Conservation (phyloP, 2,888 invertebrate genomes). For the Anodontia alba region DNA sequence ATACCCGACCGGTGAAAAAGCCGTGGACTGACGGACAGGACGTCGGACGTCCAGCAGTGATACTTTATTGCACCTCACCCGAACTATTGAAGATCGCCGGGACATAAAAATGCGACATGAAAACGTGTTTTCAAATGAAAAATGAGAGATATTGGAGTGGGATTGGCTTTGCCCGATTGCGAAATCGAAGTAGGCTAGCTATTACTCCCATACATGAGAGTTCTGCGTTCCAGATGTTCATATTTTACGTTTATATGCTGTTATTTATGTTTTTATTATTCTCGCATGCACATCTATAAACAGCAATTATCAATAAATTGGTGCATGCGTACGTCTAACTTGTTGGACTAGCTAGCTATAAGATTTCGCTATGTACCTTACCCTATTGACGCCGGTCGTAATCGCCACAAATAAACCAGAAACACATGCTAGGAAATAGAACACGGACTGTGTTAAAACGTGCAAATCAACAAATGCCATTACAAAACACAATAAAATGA, state of each 20-base stretch:
- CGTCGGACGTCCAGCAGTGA: no score
- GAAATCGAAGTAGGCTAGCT: background rate
- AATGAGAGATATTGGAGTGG: no score
- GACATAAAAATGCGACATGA: no score
- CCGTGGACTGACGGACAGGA: no score
- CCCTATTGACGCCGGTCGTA: slow-evolving; percentile 69
- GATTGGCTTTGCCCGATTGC: background rate
- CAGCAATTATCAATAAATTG: background rate
- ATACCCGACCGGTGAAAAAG: no score
- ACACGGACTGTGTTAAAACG: slow-evolving; percentile 64
- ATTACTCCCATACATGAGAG: no score
- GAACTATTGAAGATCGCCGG: no score
- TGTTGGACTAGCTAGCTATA: background rate
- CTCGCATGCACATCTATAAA: background rate
- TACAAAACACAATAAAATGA: no score
- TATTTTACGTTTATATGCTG: no score
- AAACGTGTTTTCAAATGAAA: no score
- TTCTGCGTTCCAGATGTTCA: no score
- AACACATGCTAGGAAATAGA: slow-evolving; percentile 63
- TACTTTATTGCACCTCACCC: no score
- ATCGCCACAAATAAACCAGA: slow-evolving; percentile 69
- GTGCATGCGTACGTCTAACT: background rate
- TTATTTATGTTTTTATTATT: background rate
- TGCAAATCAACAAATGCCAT: slow-evolving; percentile 66
- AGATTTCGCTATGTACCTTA: slow-evolving; percentile 43